Conservation (phyloP, 2,888 invertebrate species). For the Selenia dentaria region DNA sequence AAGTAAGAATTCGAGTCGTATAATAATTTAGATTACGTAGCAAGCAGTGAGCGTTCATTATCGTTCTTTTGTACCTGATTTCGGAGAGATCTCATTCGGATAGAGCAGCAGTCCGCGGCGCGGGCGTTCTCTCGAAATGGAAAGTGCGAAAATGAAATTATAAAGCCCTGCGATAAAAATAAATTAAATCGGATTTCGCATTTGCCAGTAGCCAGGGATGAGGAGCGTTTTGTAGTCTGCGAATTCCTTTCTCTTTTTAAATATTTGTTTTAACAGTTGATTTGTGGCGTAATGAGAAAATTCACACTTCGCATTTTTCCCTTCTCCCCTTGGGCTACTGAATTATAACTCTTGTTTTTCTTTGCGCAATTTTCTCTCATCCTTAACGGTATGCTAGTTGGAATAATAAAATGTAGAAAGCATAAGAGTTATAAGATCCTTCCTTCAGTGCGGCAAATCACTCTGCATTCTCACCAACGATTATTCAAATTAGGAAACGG, state of each 20-base stretch:
- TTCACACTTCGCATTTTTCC: slow-evolving; percentile 73
- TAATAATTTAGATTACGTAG: slow-evolving; percentile 85
- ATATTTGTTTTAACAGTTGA: slow-evolving; percentile 83
- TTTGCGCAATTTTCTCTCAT: slow-evolving; percentile 34
- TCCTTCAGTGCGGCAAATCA: slow-evolving; percentile 66
- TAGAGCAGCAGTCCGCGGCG: slow-evolving; percentile 80
- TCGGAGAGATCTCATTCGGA: slow-evolving; percentile 83
- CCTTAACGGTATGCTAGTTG: slow-evolving; percentile 18
- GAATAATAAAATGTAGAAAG: slow-evolving; percentile 24
- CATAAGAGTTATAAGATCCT: slow-evolving; percentile 39
- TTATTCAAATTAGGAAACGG: slow-evolving; percentile 83
- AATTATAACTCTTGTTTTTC: slow-evolving; percentile 47
- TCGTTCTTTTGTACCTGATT: slow-evolving; percentile 85
- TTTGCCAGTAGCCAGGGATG: slow-evolving; percentile 80
- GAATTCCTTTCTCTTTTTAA: slow-evolving; percentile 80
- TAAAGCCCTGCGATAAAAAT: slow-evolving; percentile 84
- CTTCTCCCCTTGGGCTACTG: slow-evolving; percentile 53
- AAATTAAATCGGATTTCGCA: slow-evolving; percentile 84
- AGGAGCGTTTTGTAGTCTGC: slow-evolving; percentile 77
- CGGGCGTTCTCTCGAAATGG: slow-evolving; percentile 80
- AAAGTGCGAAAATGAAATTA: slow-evolving; percentile 85
- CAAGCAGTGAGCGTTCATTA: slow-evolving; percentile 84
- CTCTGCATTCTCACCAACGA: slow-evolving; percentile 80
- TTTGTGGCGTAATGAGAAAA: slow-evolving; percentile 81
- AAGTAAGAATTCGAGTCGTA: slow-evolving; percentile 82